Evolutionary conservation across 1,140 invertebrate genomes (phyloP).

Genomic region (Bradysia coprophila): DNA sequence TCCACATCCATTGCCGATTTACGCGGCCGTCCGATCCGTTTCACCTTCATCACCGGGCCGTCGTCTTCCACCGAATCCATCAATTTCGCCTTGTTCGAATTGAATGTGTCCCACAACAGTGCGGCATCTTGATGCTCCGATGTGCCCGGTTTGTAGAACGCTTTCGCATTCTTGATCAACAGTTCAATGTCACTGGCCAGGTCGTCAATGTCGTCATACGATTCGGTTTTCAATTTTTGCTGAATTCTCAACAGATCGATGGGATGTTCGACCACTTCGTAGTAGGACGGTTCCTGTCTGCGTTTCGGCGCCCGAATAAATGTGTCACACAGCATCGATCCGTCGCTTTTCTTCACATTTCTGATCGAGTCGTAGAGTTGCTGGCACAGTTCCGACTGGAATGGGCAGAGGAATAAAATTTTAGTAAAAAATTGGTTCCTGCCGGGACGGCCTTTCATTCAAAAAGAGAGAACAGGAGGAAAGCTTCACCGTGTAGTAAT

Average conservation of each 20-base stretch:
- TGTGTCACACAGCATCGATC: constrained; percentile 73
- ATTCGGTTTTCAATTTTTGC: constrained; percentile 90
- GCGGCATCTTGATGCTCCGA: constrained; percentile 82
- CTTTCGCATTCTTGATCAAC: constrained; percentile 78
- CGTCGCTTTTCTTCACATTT: constrained; percentile 84
- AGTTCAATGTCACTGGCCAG: constrained; percentile 72
- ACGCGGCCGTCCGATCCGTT: constrained; percentile 12
- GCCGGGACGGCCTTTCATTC: too few relatives aligned
- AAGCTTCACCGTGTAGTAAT: neutral
- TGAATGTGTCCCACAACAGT: constrained; percentile 75
- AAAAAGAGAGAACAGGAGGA: constrained; percentile 12
- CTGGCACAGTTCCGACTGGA: constrained; percentile 67
- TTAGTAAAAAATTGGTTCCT: neutral
- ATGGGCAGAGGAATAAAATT: neutral
- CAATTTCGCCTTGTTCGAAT: constrained; percentile 30
- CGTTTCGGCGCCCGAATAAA: constrained; percentile 88
- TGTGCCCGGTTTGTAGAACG: constrained; percentile 76
- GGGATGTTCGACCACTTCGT: constrained; percentile 79
- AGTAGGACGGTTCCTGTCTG: constrained; percentile 74
- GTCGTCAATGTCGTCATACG: constrained; percentile 79
- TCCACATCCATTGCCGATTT: constrained; percentile 24
- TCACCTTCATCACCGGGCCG: constrained; percentile 12
- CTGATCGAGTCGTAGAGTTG: constrained; percentile 82
- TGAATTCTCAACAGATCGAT: constrained; percentile 83
- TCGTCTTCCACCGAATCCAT: constrained; percentile 24